Conservation (phyloP, 2,888 invertebrate species). For the Stegana nigrithorax region DNA sequence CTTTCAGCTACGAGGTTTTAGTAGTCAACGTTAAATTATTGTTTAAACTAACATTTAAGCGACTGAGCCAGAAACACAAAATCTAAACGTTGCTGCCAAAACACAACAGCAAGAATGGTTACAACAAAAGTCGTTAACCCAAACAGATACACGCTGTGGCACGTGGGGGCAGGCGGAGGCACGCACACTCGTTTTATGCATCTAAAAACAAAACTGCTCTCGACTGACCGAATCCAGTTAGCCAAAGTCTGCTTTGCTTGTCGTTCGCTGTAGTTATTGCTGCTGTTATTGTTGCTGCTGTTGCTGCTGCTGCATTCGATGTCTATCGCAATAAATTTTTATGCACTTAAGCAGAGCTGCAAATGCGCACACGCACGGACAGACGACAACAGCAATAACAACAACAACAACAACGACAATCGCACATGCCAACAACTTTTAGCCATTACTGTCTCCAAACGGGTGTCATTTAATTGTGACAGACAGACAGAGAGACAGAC, state of each 20-base stretch:
- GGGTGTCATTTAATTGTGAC: too few relatives aligned
- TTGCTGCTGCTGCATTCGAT: neutral
- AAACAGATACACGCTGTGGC: neutral
- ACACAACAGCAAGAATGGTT: neutral
- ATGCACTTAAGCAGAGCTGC: conserved; percentile 38
- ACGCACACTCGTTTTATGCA: neutral
- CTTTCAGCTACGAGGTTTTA: too few relatives aligned
- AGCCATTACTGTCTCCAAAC: too few relatives aligned
- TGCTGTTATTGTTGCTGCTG: neutral
- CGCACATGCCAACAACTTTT: too few relatives aligned
- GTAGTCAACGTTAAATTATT: too few relatives aligned
- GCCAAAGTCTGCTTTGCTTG: conserved; percentile 12
- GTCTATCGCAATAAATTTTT: conserved; percentile 42
- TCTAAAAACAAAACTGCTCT: neutral
- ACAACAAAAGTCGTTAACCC: conserved; percentile 10
- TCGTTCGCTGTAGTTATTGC: neutral
- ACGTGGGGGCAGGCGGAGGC: neutral
- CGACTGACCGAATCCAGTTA: conserved; percentile 9
- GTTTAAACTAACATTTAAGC: too few relatives aligned
- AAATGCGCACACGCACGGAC: neutral
- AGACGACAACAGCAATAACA: conserved; percentile 21
- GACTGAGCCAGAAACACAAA: too few relatives aligned
- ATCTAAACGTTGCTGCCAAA: too few relatives aligned
- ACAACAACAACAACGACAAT: conserved; percentile 31
- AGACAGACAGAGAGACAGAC: too few relatives aligned